Percentiles rank a stretch among this genome's conserved stretches.
These are phyloP conservation scores for Onthophagus sagittarius DNA, from an alignment of 2,888 invertebrate genomes.

Conservation along the genomic window DNA sequence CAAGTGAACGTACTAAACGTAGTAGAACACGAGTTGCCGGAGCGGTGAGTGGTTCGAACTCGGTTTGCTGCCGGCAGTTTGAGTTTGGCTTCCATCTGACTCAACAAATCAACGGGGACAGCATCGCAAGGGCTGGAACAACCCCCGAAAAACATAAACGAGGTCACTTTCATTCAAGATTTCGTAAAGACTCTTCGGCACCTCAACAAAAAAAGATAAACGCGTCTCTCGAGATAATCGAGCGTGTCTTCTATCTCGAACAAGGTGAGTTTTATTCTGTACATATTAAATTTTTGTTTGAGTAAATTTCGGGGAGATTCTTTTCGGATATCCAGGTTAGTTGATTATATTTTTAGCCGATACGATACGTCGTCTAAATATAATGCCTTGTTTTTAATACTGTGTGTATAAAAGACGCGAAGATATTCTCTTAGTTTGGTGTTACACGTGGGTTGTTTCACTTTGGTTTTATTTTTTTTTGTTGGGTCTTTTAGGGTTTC, in stretches of 20 bases:
- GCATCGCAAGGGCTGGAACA: neutral
- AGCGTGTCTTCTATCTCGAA: no score
- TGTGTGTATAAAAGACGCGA: neutral
- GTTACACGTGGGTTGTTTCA: neutral
- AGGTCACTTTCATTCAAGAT: neutral
- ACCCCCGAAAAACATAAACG: neutral
- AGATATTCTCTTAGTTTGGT: neutral
- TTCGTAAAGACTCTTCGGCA: neutral
- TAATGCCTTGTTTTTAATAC: neutral
- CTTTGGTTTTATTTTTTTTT: neutral
- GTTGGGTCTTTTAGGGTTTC: no score
- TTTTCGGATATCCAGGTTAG: neutral
- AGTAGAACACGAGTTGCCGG: neutral
- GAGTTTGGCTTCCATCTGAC: neutral
- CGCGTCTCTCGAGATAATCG: no score
- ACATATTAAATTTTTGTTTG: neutral
- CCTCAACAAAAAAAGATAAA: no score
- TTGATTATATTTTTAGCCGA: neutral
- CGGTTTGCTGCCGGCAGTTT: slow-evolving; percentile 1
- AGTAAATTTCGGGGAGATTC: neutral
- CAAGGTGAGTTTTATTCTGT: no score
- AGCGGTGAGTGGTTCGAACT: neutral
- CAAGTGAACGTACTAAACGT: slow-evolving; percentile 1
- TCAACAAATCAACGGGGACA: neutral
- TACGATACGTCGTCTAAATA: neutral